A percentile compares a stretch with the other conserved stretches of the same genome.
These are phyloP conservation scores for Apodemia duryi DNA, from an alignment of 2,888 invertebrate genomes.

Conservation along the genomic window DNA sequence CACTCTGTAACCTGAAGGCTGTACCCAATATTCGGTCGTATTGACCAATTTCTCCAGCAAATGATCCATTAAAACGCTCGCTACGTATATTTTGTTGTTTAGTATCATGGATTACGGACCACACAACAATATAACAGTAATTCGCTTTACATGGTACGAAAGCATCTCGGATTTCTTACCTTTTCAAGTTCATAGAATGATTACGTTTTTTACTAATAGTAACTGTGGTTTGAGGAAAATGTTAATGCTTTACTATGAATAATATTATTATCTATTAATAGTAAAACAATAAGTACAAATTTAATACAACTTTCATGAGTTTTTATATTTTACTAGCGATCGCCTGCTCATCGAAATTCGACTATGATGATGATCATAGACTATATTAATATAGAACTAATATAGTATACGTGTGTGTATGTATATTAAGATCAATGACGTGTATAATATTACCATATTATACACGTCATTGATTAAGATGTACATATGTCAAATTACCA, in stretches of 20 bases:
- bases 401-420: too few relatives aligned
- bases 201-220: conserved; percentile 44
- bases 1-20: conserved; percentile 46
- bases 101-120: conserved; percentile 32
- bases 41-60: conserved; percentile 40
- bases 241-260: not conserved
- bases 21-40: conserved; percentile 36
- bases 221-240: conserved; percentile 30
- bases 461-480: too few relatives aligned
- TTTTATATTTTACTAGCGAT: too few relatives aligned
- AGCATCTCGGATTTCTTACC: conserved; percentile 36
- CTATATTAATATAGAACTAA: too few relatives aligned
- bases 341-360: too few relatives aligned
- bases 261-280: not conserved
- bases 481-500: too few relatives aligned
- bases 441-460: too few relatives aligned
- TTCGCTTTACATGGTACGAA: conserved; percentile 38
- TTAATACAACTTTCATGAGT: too few relatives aligned
- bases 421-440: too few relatives aligned
- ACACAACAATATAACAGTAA: conserved; percentile 46
- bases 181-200: conserved; percentile 26
- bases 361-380: too few relatives aligned
- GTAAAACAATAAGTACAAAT: too few relatives aligned
- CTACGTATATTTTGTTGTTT: conserved; percentile 29
- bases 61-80: conserved; percentile 42